phyloP scores from a whole-genome alignment of 2,888 invertebrate genomes.

The Coronaproctus castanopsis region DNA sequence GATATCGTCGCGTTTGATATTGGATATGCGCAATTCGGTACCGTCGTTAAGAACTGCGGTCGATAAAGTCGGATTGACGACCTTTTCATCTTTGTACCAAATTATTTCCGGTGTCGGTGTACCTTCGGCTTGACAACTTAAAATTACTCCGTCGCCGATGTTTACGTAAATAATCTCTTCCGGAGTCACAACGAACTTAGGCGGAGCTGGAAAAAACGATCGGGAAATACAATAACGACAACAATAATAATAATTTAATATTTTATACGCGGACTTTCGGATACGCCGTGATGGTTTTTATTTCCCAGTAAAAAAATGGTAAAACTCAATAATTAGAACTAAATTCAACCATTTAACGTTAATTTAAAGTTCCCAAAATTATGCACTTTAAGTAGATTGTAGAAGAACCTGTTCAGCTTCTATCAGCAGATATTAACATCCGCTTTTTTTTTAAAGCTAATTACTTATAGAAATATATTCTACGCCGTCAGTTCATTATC shows the following conservation, averaged over 20 bases:
- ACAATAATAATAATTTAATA: no score
- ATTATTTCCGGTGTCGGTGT: conserved; percentile 86
- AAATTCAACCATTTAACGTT: no score
- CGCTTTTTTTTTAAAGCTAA: no score
- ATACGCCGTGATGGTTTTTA: not conserved
- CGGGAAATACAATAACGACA: no score
- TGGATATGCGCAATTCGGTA: conserved; percentile 78
- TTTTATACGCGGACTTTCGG: no score
- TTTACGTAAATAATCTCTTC: conserved; percentile 92
- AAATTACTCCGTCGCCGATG: conserved; percentile 84
- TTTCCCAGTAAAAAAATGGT: not conserved
- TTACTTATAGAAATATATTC: no score
- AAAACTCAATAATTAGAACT: no score
- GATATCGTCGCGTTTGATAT: conserved; percentile 81
- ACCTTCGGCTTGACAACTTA: conserved; percentile 91
- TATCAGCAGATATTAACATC: no score
- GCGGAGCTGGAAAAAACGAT: conserved; percentile 44
- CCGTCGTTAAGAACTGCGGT: conserved; percentile 83
- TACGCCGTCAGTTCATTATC: no score
- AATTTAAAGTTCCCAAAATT: no score
- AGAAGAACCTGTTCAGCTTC: no score
- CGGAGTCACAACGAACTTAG: conserved; percentile 83
- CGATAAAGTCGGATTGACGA: conserved; percentile 69
- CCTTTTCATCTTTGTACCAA: conserved; percentile 89
- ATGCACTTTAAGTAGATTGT: no score